Conservation (phyloP, 2,888 invertebrate genomes). For the Caenorhabditis parvicauda region DNA sequence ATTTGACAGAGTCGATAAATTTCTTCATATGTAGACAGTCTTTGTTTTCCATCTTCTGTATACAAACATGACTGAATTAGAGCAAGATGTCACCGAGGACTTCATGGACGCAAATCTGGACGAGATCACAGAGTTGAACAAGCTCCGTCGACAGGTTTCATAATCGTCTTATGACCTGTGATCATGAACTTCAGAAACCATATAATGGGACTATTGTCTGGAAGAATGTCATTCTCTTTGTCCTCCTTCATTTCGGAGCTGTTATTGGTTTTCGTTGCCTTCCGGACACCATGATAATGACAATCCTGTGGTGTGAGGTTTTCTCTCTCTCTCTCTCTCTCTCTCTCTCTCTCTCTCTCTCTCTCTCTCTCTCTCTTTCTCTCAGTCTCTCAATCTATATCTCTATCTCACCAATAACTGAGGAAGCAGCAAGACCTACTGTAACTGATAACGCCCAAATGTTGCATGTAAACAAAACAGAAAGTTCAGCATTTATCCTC, state of each 20-base stretch:
- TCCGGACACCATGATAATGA: too few species aligned
- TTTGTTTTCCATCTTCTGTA: too few species aligned
- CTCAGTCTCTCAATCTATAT: too few species aligned
- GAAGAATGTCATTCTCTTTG: slow-evolving; percentile 55
- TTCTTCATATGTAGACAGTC: too few species aligned
- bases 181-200: neutral
- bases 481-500: slow-evolving; percentile 43
- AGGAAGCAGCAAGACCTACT: too few species aligned
- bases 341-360: too few species aligned
- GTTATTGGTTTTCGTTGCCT: slow-evolving; percentile 53
- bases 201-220: slow-evolving; percentile 42
- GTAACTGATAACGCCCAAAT: too few species aligned
- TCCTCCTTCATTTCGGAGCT: slow-evolving; percentile 52
- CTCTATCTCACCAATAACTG: too few species aligned
- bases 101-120: slow-evolving; percentile 50
- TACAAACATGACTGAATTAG: too few species aligned
- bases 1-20: too few species aligned
- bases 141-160: slow-evolving; percentile 27
- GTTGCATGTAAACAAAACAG: too few species aligned
- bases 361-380: too few species aligned
- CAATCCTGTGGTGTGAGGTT: slow-evolving; percentile 49
- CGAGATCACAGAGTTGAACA: slow-evolving; percentile 39
- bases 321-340: neutral
- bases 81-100: slow-evolving; percentile 17
- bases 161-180: neutral